Base-by-base conservation (phyloP, 2,113 vertebrate species). In the Telmatochromis sp. region DNA sequence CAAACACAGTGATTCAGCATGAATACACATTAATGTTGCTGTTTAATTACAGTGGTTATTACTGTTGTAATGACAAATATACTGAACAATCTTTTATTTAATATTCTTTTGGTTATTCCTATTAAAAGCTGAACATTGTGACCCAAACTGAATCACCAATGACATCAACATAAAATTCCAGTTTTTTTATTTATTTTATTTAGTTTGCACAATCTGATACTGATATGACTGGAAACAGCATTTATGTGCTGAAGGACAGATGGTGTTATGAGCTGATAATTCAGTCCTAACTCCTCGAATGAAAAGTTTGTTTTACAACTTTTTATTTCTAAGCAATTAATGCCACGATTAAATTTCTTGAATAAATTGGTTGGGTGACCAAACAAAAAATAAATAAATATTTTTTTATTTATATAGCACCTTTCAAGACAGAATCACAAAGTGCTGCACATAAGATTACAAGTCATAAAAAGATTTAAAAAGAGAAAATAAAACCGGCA, bases 401-500 rank as follows among this genome's bases (percentile, higher is more conserved):
- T 2, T 4, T 45, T 6, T 45, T 45, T 42, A 45, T 45, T 45
- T 45, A 45, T 45, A 45, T 45, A 45, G 42, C 42, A 45, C 42
- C 42, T 45, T 45, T 45, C 42, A 45, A 45, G 42, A 45, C 42
- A 45, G 42, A 45, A 45, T 45, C 42, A 42, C 3, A 45, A 45
- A 45, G 42, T 45, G 42, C 42, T 45, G 42, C 42, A 45, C 42
- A 45, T 45, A 14, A 42, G 37, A 35, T 35, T 35, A 33, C 33
- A 33, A 35, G 35, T 42, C 40, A 42, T 2, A 13, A 42, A 42
- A 6, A 13, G 11, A 42, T 12, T 40, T 40, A 12, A 40, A 40
- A 40, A 40, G 11, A 40, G 1, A 42, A 2, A 42, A 42, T 42
- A 42, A 42, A 42, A 42, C 3, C 0, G 40, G 40, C 40, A 42